Evolutionary conservation across 2,797 vertebrate species (phyloP).

Genomic region (Leuciscus waleckii): DNA sequence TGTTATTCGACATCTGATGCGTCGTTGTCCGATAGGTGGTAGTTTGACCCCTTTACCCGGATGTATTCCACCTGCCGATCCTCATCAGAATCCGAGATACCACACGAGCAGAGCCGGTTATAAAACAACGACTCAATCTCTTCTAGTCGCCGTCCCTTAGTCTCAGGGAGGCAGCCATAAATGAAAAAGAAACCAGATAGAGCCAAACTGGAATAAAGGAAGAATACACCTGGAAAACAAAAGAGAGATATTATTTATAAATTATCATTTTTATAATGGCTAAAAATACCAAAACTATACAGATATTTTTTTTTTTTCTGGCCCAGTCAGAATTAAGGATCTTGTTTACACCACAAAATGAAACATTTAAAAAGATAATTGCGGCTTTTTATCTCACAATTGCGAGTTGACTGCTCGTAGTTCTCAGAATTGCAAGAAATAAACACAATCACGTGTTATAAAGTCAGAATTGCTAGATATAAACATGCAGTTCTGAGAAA

Average conservation of each 20-base stretch:
- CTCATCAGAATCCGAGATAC: conserved; percentile 90
- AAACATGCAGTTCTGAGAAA: too few species aligned
- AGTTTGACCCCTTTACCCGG: conserved; percentile 98
- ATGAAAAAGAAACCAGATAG: conserved; percentile 89
- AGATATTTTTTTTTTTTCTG: background rate
- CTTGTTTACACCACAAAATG: too few species aligned
- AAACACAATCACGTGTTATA: too few species aligned
- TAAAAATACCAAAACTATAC: background rate
- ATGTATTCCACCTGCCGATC: conserved; percentile 98
- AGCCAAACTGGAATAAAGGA: conserved; percentile 92
- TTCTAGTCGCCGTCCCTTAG: conserved; percentile 93
- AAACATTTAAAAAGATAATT: too few species aligned
- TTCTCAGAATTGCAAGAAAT: too few species aligned
- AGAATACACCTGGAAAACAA: conserved; percentile 88
- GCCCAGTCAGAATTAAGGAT: background rate
- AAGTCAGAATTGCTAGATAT: too few species aligned
- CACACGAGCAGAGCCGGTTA: conserved; percentile 92
- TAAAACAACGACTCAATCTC: conserved; percentile 97
- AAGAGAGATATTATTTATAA: conserved; percentile 16
- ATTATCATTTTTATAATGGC: background rate
- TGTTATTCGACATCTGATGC: conserved; percentile 94
- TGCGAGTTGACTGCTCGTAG: too few species aligned
- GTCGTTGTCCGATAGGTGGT: conserved; percentile 98
- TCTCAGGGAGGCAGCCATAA: conserved; percentile 97
- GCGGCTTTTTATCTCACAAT: too few species aligned